phyloP scores from a whole-genome alignment of 2,113 vertebrate species.

The rabbit (Oryctolagus cuniculus) region DNA sequence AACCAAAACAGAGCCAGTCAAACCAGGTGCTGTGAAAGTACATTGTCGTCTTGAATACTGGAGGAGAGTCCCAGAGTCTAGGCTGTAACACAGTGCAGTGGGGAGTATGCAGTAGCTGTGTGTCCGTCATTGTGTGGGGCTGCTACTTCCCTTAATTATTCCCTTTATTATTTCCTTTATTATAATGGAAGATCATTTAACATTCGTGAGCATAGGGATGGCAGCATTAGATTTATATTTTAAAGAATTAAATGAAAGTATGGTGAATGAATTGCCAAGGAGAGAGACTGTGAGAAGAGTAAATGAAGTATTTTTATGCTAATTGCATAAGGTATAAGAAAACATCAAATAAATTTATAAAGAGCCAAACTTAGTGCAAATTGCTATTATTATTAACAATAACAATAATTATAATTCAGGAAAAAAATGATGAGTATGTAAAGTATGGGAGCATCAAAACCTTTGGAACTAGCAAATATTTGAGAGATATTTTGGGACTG shows the following conservation, averaged over 20 bases:
- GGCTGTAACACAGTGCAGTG: background rate
- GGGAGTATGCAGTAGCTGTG: background rate
- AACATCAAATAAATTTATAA: conserved; percentile 49
- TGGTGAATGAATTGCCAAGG: conserved; percentile 36
- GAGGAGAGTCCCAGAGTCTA: background rate
- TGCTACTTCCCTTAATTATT: background rate
- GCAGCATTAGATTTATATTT: conserved; percentile 58
- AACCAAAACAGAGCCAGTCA: background rate
- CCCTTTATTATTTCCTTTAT: too few relatives aligned
- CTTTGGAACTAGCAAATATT: conserved; percentile 1
- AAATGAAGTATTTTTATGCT: conserved; percentile 66
- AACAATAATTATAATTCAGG: background rate
- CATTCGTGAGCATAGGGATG: background rate
- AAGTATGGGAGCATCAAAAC: background rate
- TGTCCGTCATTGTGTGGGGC: background rate
- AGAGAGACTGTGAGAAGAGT: conserved; percentile 34
- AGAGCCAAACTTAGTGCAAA: background rate
- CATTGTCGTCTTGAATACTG: background rate
- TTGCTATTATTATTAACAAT: background rate
- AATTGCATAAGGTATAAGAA: conserved; percentile 62
- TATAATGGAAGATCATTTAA: conserved; percentile 41
- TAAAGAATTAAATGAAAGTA: conserved; percentile 61
- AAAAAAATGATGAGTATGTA: background rate
- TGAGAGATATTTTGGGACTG: background rate
- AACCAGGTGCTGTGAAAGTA: background rate